phyloP scores from a whole-genome alignment of 2,797 vertebrate species.

The Micrastur ruficollis region DNA sequence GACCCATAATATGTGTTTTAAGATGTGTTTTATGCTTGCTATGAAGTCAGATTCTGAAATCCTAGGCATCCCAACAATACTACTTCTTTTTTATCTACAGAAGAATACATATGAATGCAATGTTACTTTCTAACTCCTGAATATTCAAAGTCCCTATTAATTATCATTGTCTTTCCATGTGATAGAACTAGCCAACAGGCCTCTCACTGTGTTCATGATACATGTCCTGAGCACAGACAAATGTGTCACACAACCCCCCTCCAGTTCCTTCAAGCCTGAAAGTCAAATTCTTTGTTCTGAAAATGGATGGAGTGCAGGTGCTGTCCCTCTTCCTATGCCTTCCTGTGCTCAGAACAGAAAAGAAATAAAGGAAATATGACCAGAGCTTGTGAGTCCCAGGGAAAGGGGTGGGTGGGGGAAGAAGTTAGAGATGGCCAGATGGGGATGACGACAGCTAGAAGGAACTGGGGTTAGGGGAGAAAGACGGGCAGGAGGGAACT shows the following conservation, averaged over 20 bases:
- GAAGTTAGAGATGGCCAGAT: neutral
- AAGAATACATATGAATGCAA: neutral
- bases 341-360: neutral
- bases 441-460: neutral
- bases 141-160: slow-evolving; percentile 37
- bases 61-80: neutral
- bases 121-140: slow-evolving; percentile 21
- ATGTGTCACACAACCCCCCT: neutral
- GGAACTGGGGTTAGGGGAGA: neutral
- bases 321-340: neutral
- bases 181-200: neutral
- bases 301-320: neutral
- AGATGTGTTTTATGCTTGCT: neutral
- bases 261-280: neutral
- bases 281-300: neutral
- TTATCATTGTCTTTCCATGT: slow-evolving; percentile 22
- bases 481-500: neutral
- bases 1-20: neutral
- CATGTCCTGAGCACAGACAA: neutral
- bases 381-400: neutral
- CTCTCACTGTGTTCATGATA: neutral
- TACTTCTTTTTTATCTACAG: slow-evolving; percentile 22
- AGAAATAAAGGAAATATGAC: neutral
- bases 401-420: neutral
- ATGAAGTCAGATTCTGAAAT: slow-evolving; percentile 55